Evolutionary conservation across 2,113 vertebrate genomes (phyloP).

Genomic region (Fulica atra): DNA sequence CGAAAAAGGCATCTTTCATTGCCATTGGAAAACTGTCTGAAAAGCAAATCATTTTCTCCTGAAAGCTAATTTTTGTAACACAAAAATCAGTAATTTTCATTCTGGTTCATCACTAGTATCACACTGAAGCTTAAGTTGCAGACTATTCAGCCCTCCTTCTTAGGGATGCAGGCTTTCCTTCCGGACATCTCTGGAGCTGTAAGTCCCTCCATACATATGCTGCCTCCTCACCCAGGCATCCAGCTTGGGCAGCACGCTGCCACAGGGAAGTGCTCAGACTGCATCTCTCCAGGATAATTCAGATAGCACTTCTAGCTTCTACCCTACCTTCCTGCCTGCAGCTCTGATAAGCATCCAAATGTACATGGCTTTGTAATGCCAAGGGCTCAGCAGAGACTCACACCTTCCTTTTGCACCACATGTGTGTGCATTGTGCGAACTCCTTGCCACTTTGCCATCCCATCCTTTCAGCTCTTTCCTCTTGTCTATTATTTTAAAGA

Average conservation of each 20-base stretch:
- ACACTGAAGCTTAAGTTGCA: not conserved
- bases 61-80: not conserved
- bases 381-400: not conserved
- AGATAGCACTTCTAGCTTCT: not conserved
- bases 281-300: not conserved
- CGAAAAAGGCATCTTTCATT: not conserved
- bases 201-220: rapidly evolving
- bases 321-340: not conserved
- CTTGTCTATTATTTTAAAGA: not conserved
- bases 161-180: not conserved
- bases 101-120: not conserved
- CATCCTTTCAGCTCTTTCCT: not conserved
- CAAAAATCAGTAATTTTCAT: not conserved
- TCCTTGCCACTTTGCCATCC: not conserved
- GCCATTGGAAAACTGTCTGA: not conserved
- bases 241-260: not conserved
- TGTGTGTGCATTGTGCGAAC: not conserved
- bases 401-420: not conserved
- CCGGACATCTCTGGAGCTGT: not conserved
- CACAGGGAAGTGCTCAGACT: rapidly evolving
- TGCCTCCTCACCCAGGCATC: not conserved
- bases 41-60: not conserved
- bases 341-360: not conserved
- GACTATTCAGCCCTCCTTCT: no score
- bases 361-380: not conserved